phyloP scores from a whole-genome alignment of 1,140 invertebrate genomes.

The Meloidogyne floridensis region DNA sequence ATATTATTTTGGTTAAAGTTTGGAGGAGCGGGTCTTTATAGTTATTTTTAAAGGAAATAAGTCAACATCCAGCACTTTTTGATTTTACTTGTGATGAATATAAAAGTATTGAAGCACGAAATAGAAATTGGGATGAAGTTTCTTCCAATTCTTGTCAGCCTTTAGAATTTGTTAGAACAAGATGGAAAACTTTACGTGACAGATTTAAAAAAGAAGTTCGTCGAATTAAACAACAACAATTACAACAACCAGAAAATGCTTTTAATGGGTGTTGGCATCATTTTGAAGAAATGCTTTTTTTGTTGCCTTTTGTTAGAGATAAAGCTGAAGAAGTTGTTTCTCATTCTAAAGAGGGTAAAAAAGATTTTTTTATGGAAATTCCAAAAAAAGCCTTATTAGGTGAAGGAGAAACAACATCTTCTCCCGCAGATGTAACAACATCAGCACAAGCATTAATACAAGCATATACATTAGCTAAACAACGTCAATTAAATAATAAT shows the following conservation, averaged over 20 bases:
- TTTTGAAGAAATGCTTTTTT: constrained; percentile 38
- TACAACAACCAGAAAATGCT: not conserved
- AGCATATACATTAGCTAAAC: constrained; percentile 1
- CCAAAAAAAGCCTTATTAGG: not conserved
- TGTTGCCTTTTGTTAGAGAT: constrained; percentile 37
- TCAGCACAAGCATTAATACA: not conserved
- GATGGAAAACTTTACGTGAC: constrained; percentile 39
- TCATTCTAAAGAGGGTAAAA: not conserved
- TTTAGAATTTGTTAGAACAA: constrained; percentile 36
- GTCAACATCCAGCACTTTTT: constrained; percentile 36
- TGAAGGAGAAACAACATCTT: not conserved
- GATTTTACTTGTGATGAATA: constrained; percentile 33
- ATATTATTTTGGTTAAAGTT: too few species aligned
- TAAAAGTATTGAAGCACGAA: constrained; percentile 33
- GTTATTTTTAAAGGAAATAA: constrained; percentile 21
- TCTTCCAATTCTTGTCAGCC: constrained; percentile 23
- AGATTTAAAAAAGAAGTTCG: constrained; percentile 39
- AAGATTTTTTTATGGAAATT: not conserved
- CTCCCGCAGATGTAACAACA: not conserved
- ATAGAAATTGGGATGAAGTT: constrained; percentile 35
- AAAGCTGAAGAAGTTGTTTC: constrained; percentile 12
- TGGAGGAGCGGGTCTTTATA: too few species aligned
- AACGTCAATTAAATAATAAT: constrained; percentile 6
- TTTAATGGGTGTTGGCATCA: constrained; percentile 26
- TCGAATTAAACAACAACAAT: constrained; percentile 22